A percentile compares a stretch with the other conserved stretches of the same genome.
Evolutionary conservation across 2,797 vertebrate species (phyloP).

Genomic region (Spea hammondii): DNA sequence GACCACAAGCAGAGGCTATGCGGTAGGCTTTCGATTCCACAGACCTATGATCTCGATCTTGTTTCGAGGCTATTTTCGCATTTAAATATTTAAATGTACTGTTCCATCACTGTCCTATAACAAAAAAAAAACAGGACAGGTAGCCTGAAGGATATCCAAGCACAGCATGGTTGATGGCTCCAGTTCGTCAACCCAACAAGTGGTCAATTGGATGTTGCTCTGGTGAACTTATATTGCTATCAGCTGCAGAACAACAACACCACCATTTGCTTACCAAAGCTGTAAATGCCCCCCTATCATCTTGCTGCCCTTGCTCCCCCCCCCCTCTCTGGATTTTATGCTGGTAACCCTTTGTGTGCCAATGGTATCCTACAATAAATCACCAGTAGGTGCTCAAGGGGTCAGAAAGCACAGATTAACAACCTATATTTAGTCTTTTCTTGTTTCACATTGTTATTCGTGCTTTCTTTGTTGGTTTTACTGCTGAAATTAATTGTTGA

Average conservation of each 20-base stretch:
- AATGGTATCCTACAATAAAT: background rate
- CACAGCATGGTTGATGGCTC: slow-evolving; percentile 21
- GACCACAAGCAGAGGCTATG: slow-evolving; percentile 16
- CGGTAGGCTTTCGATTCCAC: background rate
- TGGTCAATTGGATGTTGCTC: slow-evolving; percentile 57
- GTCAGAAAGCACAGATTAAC: slow-evolving; percentile 37
- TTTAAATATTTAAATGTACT: slow-evolving; percentile 54
- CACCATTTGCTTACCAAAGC: slow-evolving; percentile 72
- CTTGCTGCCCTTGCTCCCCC: slow-evolving; percentile 56
- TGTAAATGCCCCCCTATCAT: slow-evolving; percentile 64
- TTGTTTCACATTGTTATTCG: slow-evolving; percentile 68
- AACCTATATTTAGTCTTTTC: background rate
- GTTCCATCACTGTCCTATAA: slow-evolving; percentile 42
- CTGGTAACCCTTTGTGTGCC: background rate
- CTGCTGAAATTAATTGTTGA: slow-evolving; percentile 74
- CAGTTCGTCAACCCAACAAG: background rate
- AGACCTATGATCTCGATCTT: background rate
- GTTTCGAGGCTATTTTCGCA: slow-evolving; percentile 47
- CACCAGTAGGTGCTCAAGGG: slow-evolving; percentile 31
- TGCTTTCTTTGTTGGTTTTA: slow-evolving; percentile 69
- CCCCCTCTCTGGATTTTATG: slow-evolving; percentile 56
- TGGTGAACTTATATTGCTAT: slow-evolving; percentile 66
- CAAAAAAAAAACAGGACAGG: background rate
- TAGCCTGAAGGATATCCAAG: slow-evolving; percentile 34
- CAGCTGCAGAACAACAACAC: slow-evolving; percentile 60